Evolutionary conservation across 1,140 invertebrate genomes (phyloP).

Genomic region (Polypedilum pembai): DNA sequence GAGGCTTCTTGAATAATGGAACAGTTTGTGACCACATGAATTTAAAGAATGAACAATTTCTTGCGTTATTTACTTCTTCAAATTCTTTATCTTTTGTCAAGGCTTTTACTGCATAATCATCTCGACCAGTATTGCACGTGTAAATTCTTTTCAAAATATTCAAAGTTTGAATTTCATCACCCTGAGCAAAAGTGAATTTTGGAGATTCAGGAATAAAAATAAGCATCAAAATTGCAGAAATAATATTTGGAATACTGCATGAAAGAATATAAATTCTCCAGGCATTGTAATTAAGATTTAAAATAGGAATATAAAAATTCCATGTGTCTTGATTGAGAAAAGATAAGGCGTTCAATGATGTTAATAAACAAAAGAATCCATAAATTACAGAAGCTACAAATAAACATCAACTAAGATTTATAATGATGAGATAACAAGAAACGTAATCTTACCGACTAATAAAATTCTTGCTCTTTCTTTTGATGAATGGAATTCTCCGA

Average conservation of each 20-base stretch:
- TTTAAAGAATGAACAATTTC: constrained; percentile 23
- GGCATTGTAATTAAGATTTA: constrained; percentile 29
- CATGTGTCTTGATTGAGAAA: too few species aligned
- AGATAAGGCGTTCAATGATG: constrained; percentile 36
- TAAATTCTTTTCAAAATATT: constrained; percentile 44
- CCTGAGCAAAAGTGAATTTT: constrained; percentile 27
- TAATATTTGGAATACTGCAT: too few species aligned
- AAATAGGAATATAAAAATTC: constrained; percentile 36
- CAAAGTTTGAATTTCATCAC: too few species aligned
- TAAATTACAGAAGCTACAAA: neutral
- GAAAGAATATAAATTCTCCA: constrained; percentile 27
- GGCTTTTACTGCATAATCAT: constrained; percentile 31
- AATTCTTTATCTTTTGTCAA: constrained; percentile 8
- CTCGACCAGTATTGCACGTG: constrained; percentile 46
- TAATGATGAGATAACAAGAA: too few species aligned
- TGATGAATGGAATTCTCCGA: too few species aligned
- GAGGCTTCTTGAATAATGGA: constrained; percentile 37
- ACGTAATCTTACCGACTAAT: too few species aligned
- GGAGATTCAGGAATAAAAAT: constrained; percentile 27
- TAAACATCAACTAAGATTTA: too few species aligned
- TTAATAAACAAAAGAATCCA: neutral
- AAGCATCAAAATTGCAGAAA: too few species aligned
- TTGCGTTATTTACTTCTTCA: neutral
- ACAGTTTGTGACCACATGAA: constrained; percentile 32
- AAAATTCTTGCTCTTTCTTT: too few species aligned